Evolutionary conservation across 2,113 vertebrate genomes (phyloP), one percentile per base, ranked within the genome.

Genomic region (Sceloporus tristichus): DNA sequence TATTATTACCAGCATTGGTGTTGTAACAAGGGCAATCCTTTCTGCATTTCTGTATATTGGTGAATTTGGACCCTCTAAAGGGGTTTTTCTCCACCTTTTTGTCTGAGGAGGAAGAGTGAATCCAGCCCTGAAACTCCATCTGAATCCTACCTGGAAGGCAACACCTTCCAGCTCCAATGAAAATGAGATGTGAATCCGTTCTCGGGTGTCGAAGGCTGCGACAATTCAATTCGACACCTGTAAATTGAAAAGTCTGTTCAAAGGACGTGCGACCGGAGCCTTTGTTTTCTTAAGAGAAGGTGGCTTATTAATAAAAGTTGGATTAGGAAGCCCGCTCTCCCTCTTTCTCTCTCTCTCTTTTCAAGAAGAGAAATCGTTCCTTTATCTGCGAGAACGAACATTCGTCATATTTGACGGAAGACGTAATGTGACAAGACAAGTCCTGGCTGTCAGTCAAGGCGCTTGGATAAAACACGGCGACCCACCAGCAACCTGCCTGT

Each of bases 361-460:
- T 25, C 16, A 29, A 68, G 68, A 92, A 93, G 82, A 71, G 56
- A 93, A 95, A 90, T 23, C 76, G 56, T 76, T 93, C 89, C 48
- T 90, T 74, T 91, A 75, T 90, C 91, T 90, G 34, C 0, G 0
- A 27, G 77, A 73, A 76, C 83, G 75, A 40, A 81, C 87, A 91
- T 53, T 89, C 94, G 94, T 84, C 82, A 0, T 9, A 6, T 95
- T 93, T 94, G 92, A 86, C 4, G 78, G 94, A 91, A 94, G 94
- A 66, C 2, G 94, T 88, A 76, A 92, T 92, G 92, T 87, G 96
- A 94, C 4, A 96, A 94, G 94, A 93, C 73, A 9, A 91, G 94
- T 90, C 93, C 94, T 91, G 8, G 48, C 94, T 94, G 94, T 89
- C 96, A 94, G 79, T 94, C 96, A 94, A 77, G 87, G 81, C 66